A percentile compares a stretch with the other conserved stretches of the same genome.
Evolutionary conservation across 2,113 vertebrate genomes (phyloP).

Genomic region (Bubo blakistoni): DNA sequence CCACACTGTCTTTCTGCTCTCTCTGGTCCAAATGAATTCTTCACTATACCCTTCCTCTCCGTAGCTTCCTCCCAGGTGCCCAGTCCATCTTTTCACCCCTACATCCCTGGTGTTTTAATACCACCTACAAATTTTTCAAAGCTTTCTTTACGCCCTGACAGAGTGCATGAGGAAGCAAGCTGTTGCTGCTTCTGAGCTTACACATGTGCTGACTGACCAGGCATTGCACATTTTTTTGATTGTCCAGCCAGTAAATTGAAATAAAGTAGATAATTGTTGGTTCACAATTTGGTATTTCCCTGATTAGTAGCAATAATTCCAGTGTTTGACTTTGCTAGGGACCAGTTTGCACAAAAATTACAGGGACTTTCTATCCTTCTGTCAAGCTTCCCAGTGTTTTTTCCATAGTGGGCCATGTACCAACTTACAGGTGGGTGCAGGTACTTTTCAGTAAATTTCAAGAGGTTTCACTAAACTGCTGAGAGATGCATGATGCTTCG

Average conservation of each 20-base stretch:
- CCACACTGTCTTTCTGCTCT: not conserved
- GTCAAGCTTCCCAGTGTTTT: not conserved
- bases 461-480: not conserved
- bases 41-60: not conserved
- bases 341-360: not conserved
- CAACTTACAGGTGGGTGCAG: not conserved
- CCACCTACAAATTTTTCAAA: not conserved
- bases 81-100: not conserved
- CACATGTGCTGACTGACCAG: not conserved
- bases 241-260: not conserved
- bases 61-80: not conserved
- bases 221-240: not conserved
- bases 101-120: not conserved
- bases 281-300: not conserved
- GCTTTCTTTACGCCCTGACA: not conserved
- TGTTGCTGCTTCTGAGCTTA: not conserved
- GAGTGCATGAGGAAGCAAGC: not conserved
- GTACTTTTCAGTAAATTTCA: not conserved
- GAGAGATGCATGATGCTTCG: not conserved
- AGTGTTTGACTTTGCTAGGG: not conserved
- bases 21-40: not conserved
- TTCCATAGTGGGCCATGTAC: not conserved
- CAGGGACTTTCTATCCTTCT: not conserved
- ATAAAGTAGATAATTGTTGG: not conserved
- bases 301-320: not conserved